These are phyloP conservation scores for Tetragonula clypearis DNA, from an alignment of 1,140 invertebrate genomes.

Conservation along the genomic window DNA sequence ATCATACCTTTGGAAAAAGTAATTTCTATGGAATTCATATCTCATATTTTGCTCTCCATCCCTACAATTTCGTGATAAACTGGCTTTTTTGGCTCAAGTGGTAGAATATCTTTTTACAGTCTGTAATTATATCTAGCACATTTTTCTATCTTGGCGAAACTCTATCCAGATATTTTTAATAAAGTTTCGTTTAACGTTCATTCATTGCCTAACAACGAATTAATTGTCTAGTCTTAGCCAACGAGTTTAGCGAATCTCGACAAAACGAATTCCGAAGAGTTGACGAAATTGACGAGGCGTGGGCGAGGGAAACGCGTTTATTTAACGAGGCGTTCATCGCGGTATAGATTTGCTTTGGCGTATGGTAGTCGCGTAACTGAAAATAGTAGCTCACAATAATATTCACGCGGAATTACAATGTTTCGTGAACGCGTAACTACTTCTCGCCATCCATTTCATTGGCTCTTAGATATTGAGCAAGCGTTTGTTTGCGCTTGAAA, in stretches of 20 bases:
- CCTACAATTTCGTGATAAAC: no score
- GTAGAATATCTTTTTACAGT: no score
- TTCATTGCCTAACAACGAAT: not conserved
- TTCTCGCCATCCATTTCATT: conserved; percentile 10
- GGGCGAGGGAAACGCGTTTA: not conserved
- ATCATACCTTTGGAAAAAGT: not conserved
- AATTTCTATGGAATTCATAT: no score
- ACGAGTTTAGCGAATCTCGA: not conserved
- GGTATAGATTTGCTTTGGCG: not conserved
- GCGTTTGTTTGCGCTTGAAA: not conserved
- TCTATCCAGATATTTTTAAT: not conserved
- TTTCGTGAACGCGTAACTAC: not conserved
- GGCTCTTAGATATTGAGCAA: not conserved
- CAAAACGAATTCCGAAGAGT: not conserved
- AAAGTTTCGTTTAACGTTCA: not conserved
- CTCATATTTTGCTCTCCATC: no score
- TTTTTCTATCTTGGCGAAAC: not conserved
- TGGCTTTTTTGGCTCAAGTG: no score
- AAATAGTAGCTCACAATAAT: conserved; percentile 3
- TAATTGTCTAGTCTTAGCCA: not conserved
- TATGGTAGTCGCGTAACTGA: not conserved
- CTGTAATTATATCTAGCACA: not conserved
- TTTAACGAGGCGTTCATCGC: conserved; percentile 1
- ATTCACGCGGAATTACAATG: conserved; percentile 1
- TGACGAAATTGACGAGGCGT: not conserved